These are phyloP conservation scores for Drosophila pectinifera DNA, from an alignment of 1,140 invertebrate genomes.

Conservation along the genomic window DNA sequence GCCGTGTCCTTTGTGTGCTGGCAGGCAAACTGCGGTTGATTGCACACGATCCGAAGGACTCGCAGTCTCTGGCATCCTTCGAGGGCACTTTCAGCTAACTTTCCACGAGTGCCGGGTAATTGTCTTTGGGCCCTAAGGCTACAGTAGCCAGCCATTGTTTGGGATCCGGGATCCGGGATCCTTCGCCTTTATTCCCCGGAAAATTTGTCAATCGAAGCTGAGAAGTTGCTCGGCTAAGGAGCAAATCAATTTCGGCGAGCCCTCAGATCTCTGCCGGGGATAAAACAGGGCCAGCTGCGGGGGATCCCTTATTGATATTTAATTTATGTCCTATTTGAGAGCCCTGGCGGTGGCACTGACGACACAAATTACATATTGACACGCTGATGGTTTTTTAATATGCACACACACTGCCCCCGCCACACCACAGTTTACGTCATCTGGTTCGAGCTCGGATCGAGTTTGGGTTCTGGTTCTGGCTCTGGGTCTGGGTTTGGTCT, in stretches of 20 bases:
- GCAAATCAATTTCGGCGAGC: conserved; percentile 51
- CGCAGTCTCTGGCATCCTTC: conserved; percentile 20
- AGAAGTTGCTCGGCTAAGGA: conserved; percentile 49
- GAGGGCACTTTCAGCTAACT: conserved; percentile 66
- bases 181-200: conserved; percentile 12
- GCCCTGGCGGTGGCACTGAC: conserved; percentile 34
- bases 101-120: conserved; percentile 66
- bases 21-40: conserved; percentile 79
- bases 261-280: conserved; percentile 46
- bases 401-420: conserved; percentile 46
- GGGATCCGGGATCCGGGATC: conserved; percentile 7
- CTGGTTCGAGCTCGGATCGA: conserved; percentile 23
- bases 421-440: conserved; percentile 33
- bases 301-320: conserved; percentile 75
- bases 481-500: conserved; percentile 13
- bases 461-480: conserved; percentile 1
- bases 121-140: conserved; percentile 50
- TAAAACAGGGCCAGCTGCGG: conserved; percentile 24
- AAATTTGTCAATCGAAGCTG: conserved; percentile 67
- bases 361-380: conserved; percentile 83
- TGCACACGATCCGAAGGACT: conserved; percentile 77
- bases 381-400: conserved; percentile 83
- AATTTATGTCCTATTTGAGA: conserved; percentile 77
- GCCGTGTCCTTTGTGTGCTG: conserved; percentile 51
- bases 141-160: conserved; percentile 50